Percentiles rank a stretch among this genome's conserved stretches.
These are phyloP conservation scores for Sebastes jordani DNA, from an alignment of 2,797 vertebrate species.

Conservation along the genomic window DNA sequence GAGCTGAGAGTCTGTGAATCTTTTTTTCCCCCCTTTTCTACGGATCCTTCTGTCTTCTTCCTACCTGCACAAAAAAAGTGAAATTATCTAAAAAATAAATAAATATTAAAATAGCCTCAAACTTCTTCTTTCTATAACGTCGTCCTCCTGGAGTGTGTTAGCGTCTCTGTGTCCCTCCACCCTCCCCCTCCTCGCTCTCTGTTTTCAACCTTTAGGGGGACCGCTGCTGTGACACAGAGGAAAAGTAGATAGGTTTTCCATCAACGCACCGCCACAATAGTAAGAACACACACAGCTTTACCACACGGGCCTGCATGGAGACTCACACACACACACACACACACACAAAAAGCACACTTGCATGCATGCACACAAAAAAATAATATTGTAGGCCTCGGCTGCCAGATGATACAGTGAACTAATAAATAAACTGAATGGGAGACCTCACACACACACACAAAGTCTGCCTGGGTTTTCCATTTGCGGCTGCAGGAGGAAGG, in stretches of 20 bases:
- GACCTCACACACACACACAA: constrained; percentile 31
- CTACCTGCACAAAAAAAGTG: constrained; percentile 15
- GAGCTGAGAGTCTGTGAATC: constrained; percentile 18
- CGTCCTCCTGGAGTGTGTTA: constrained; percentile 23
- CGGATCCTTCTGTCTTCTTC: background rate
- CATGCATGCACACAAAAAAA: background rate
- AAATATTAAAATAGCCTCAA: background rate
- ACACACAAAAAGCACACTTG: background rate
- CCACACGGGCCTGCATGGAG: constrained; percentile 5
- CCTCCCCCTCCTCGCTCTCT: constrained; percentile 36
- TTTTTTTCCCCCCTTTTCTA: background rate
- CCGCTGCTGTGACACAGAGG: constrained; percentile 73
- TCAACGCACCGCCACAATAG: constrained; percentile 58
- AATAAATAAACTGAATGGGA: constrained; percentile 27
- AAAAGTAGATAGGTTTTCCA: constrained; percentile 80
- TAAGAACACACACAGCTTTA: constrained; percentile 53
- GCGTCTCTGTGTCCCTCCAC: constrained; percentile 37
- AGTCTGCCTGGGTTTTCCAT: constrained; percentile 73
- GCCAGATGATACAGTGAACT: constrained; percentile 29
- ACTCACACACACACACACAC: constrained; percentile 7
- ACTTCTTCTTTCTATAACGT: constrained; percentile 5
- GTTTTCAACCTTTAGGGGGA: constrained; percentile 67
- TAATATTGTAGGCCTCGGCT: constrained; percentile 31
- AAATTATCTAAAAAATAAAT: background rate
- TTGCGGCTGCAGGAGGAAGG: constrained; percentile 69